Conservation (phyloP, 1,140 invertebrate genomes). For the Habropoda laboriosa region DNA sequence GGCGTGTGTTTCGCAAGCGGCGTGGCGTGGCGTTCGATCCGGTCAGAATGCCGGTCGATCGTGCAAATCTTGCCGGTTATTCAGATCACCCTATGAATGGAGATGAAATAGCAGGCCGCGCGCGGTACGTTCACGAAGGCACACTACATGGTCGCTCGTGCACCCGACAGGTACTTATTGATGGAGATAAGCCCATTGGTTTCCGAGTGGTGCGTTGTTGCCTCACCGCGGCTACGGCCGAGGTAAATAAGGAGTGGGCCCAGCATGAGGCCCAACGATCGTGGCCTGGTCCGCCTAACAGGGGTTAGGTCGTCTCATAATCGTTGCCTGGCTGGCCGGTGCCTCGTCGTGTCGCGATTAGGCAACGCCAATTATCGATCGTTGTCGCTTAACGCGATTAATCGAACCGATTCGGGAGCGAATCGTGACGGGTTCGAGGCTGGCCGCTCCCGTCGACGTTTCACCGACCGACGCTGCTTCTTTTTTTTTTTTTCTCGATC, state of each 20-base stretch:
- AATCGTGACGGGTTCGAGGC: constrained; percentile 46
- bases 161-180: constrained; percentile 63
- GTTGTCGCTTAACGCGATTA: constrained; percentile 72
- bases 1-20: constrained; percentile 1
- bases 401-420: constrained; percentile 68
- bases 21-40: too few species aligned
- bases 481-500: neutral
- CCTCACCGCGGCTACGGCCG: constrained; percentile 31
- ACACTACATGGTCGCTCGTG: constrained; percentile 37
- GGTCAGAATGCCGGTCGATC: neutral
- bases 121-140: constrained; percentile 37
- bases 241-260: constrained; percentile 56
- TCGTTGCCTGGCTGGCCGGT: constrained; percentile 26
- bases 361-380: constrained; percentile 72
- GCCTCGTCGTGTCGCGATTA: constrained; percentile 58
- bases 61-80: constrained; percentile 15
- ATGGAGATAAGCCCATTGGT: constrained; percentile 60
- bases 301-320: constrained; percentile 49
- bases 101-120: constrained; percentile 43
- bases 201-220: constrained; percentile 57
- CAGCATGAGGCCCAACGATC: constrained; percentile 59
- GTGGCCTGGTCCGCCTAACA: constrained; percentile 32
- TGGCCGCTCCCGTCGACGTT: neutral
- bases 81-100: constrained; percentile 55
- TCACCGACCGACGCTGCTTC: constrained; percentile 3